Conservation (phyloP, 1,140 invertebrate species). For the Vanessa atalanta region DNA sequence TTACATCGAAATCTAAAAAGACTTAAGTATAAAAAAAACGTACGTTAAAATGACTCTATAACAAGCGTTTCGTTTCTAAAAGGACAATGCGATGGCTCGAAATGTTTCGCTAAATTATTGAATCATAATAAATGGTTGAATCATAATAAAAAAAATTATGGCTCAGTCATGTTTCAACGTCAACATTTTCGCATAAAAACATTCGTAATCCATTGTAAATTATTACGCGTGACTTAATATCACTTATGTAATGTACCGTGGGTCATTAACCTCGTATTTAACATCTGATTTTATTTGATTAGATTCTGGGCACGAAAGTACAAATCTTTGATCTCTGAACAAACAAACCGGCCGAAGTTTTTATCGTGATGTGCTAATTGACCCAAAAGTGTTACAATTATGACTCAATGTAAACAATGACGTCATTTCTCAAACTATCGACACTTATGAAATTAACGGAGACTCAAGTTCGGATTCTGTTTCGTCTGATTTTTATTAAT, state of each 20-base stretch:
- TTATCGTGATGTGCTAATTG: conserved; percentile 58
- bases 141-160: conserved; percentile 38
- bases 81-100: conserved; percentile 21
- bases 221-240: conserved; percentile 50
- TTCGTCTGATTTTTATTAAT: not conserved
- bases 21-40: not conserved
- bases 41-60: conserved; percentile 16
- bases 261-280: conserved; percentile 37
- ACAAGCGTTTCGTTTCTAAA: conserved; percentile 24
- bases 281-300: conserved; percentile 46
- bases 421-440: conserved; percentile 39
- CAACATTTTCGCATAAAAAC: conserved; percentile 43
- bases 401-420: conserved; percentile 53
- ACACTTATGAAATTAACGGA: conserved; percentile 4
- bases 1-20: not conserved
- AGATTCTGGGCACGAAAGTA: conserved; percentile 36
- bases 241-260: conserved; percentile 44
- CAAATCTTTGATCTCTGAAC: conserved; percentile 46
- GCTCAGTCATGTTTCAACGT: conserved; percentile 42
- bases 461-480: not conserved
- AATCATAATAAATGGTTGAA: conserved; percentile 28
- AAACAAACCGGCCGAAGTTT: conserved; percentile 47
- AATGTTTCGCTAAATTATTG: conserved; percentile 25
- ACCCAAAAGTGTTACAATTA: conserved; percentile 55
- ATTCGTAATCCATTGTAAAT: conserved; percentile 47